Evolutionary conservation across 2,113 vertebrate species (phyloP).

Genomic region (Xyliphius kryptos): DNA sequence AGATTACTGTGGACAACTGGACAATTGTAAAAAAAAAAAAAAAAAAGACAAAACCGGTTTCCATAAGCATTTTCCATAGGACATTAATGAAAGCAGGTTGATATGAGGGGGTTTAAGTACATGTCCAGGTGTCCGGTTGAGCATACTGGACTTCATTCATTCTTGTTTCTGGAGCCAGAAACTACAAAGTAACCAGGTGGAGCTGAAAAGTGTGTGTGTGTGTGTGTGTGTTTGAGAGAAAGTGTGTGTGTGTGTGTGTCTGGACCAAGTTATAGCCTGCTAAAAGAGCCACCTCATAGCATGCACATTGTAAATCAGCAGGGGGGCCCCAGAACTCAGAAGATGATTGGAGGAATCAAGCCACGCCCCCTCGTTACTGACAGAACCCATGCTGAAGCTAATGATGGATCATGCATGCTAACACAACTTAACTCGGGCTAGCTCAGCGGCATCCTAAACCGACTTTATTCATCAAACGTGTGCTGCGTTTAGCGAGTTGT

Average conservation of each 20-base stretch:
- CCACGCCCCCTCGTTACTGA: constrained; percentile 40
- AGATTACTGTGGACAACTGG: too few relatives aligned
- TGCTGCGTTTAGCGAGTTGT: not conserved
- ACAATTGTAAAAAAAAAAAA: too few relatives aligned
- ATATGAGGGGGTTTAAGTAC: too few relatives aligned
- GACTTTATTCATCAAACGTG: constrained; percentile 4
- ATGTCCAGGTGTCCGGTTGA: constrained; percentile 24
- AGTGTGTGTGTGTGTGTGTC: constrained; percentile 25
- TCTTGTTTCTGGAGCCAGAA: constrained; percentile 21
- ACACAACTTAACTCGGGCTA: constrained; percentile 20
- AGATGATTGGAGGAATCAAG: constrained; percentile 35
- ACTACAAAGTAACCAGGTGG: constrained; percentile 41
- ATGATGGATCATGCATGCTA: constrained; percentile 27
- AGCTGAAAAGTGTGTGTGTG: constrained; percentile 1
- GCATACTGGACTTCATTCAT: constrained; percentile 21
- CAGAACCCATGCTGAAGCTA: constrained; percentile 30
- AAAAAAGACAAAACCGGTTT: too few relatives aligned
- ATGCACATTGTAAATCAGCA: constrained; percentile 45
- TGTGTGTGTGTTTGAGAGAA: constrained; percentile 4
- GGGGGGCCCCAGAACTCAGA: constrained; percentile 31
- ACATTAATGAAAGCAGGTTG: too few relatives aligned
- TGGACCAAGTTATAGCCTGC: constrained; percentile 56
- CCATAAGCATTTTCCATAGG: too few relatives aligned
- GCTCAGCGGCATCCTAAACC: not conserved
- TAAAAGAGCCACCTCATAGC: constrained; percentile 63